Conservation (phyloP, 2,797 vertebrate species). For the Sphenodon punctatus region DNA sequence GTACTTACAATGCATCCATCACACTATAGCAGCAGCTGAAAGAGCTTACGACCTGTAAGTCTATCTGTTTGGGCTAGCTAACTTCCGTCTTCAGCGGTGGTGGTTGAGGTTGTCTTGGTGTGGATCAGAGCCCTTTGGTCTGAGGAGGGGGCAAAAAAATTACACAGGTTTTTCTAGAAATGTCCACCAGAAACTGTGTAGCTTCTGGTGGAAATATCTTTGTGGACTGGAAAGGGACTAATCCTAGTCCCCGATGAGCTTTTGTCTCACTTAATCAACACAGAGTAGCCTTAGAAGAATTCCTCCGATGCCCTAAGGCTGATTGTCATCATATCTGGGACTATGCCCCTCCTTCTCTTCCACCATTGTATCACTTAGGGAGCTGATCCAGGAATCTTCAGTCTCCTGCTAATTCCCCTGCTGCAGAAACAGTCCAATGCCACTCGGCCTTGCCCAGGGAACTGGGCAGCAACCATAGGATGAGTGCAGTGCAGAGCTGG, state of each 20-base stretch:
- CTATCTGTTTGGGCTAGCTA: neutral
- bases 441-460: neutral
- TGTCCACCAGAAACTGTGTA: neutral
- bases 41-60: slow-evolving; percentile 91
- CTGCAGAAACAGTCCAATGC: neutral
- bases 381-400: neutral
- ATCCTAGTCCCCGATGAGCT: neutral
- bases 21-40: slow-evolving; percentile 96
- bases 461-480: neutral
- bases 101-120: neutral
- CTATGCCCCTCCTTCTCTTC: slow-evolving; percentile 2
- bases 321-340: too few species aligned
- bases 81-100: neutral
- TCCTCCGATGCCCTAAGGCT: neutral
- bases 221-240: too few species aligned
- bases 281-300: neutral
- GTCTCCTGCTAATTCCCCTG: neutral
- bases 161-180: too few species aligned
- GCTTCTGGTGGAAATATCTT: neutral
- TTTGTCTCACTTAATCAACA: neutral
- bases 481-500: neutral
- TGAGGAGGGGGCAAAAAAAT: too few species aligned
- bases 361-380: too few species aligned
- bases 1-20: slow-evolving; percentile 96
- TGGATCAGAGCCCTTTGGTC: neutral